Evolutionary conservation across 2,888 invertebrate species (phyloP), one percentile per base, ranked within the genome.

Genomic region (Philaethria dido): DNA sequence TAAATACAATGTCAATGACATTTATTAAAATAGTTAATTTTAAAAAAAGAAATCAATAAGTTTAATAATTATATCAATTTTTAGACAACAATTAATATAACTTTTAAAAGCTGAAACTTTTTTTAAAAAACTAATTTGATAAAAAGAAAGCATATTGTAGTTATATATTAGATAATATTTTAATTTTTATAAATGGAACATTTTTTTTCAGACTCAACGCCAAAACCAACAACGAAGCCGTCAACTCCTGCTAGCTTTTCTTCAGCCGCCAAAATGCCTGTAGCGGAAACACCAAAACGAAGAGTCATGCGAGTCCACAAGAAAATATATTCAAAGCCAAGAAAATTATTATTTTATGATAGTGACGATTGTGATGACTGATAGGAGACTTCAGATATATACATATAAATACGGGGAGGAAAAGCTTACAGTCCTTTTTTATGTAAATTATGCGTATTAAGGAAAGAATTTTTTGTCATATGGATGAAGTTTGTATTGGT

Each of bases 341-440:
- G 13, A 29, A 59, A 16, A 16, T 29, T 59, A 29, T 45, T 16
- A 13, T 59, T 59, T 29, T 45, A 59, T 29, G 44, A 59, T n/a
- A 57, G n/a, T 29, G 59, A 59, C 20, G 59, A 29, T 59, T 16
- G 4, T 3, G 59, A 59, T 16, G 59, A 59, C 13, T 59, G 44
- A 59, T 16, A 59, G 20, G 4, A 11, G 2, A 3, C 25, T 13
- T 25, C 2, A 50, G 14, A 33, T 8, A 1, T 8, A 8, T 8
- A 33, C 9, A 8, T 33, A 25, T 50, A 14, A 14, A 13, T 33
- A 33, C 33, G 3, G 1, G 5, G 5, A 33, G 33, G 33, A 33
- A 33, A 33, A 33, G 6, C 3, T 29, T 29, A 6, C 29, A 6
- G 29, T 6, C 3, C 3, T 29, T 29, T 29, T 29, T 29, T 29